Percentiles rank a stretch among this genome's conserved stretches.
phyloP scores from a whole-genome alignment of 2,888 invertebrate genomes.

The Emesis russula region DNA sequence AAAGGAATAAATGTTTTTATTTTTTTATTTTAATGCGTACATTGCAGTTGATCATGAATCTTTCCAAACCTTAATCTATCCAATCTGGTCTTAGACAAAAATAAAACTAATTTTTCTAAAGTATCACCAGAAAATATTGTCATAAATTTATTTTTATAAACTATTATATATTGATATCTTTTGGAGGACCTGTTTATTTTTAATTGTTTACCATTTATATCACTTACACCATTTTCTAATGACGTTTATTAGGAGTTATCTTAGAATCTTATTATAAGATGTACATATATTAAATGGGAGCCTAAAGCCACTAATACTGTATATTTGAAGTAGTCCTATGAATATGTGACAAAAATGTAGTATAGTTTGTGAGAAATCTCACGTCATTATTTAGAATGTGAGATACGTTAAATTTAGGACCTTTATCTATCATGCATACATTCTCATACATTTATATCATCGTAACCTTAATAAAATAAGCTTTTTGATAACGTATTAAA shows the following conservation, averaged over 20 bases:
- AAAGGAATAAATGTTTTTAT: too few species aligned
- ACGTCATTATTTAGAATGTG: background rate
- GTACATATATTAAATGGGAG: slow-evolving; percentile 7
- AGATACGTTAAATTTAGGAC: too few species aligned
- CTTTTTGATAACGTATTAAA: background rate
- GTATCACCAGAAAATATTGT: background rate
- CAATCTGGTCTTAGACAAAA: too few species aligned
- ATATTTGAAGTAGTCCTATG: background rate
- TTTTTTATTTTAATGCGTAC: too few species aligned
- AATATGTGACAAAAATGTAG: background rate
- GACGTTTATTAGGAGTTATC: background rate
- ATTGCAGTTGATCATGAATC: too few species aligned
- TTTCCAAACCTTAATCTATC: too few species aligned
- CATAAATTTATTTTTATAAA: slow-evolving; percentile 11
- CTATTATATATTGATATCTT: background rate
- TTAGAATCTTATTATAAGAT: background rate
- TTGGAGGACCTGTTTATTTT: background rate
- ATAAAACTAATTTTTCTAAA: too few species aligned
- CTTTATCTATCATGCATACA: too few species aligned
- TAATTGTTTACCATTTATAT: background rate
- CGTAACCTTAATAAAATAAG: background rate
- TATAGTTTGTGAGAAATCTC: background rate
- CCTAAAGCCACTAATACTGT: background rate
- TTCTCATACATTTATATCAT: background rate
- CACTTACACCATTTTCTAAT: background rate